Evolutionary conservation across 2,888 invertebrate species (phyloP), one percentile per base, ranked within the genome.

Genomic region (Parapristionchus giblindavisi): DNA sequence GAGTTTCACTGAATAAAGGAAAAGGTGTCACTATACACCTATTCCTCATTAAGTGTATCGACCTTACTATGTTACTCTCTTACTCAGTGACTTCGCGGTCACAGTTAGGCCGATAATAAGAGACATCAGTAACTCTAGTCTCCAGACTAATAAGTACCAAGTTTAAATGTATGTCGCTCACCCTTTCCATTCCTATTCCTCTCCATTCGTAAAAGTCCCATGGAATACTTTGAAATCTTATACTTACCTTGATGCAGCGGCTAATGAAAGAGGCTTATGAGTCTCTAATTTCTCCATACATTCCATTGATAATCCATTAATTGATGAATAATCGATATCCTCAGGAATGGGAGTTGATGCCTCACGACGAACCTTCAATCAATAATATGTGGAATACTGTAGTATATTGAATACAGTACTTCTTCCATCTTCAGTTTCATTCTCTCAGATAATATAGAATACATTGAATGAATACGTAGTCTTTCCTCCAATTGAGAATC

Each of bases 241-340:
- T 14, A 68, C 48, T 32, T 61, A 83, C 74, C 82, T 76, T 1
- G 85, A 82, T 17, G 88, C 88, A 4, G 88, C 88, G 1, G 85
- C 88, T 0, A 88, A 77, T 58, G 85, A 88, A 24, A 77, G 77
- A 2, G 88, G 88, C 32, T 84, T 80, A n/a, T 77, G 72, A 65
- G 76, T 38, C 17, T 83, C 81, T 74, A 88, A 65, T 70, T 87
- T 88, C 75, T 88, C 88, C 27, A 82, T 75, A 43, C 86, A 82
- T 76, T 88, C 88, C 66, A 81, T 93, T 94, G 89, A 95, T 94
- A 6, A 93, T 92, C 77, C 94, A 21, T 70, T 68, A 73, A 85
- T 79, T 32, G 63, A 60, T 1, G 78, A 68, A 70, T 84, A 86
- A 71, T 85, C 81, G 17, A 85, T 77, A 54, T 81, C 75, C 29